A percentile compares a stretch with the other conserved stretches of the same genome.
Evolutionary conservation across 2,888 invertebrate genomes (phyloP).

Genomic region (Sphaerophoria taeniata): DNA sequence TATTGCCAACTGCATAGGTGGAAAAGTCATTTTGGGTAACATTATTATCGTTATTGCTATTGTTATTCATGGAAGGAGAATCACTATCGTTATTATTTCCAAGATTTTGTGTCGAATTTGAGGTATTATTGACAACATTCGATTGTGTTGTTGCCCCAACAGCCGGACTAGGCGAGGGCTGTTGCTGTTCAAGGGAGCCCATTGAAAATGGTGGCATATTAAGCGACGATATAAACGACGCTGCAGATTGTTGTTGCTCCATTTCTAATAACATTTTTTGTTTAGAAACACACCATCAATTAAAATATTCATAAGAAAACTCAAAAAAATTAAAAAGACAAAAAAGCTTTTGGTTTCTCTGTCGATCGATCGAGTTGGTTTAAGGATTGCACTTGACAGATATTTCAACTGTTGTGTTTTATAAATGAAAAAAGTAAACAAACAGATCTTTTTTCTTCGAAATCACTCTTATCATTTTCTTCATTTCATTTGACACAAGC

Average conservation of each 20-base stretch:
- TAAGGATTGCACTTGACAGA: no score
- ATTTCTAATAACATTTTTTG: slow-evolving; percentile 91
- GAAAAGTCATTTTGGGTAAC: slow-evolving; percentile 81
- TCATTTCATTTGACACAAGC: no score
- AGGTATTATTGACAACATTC: slow-evolving; percentile 73
- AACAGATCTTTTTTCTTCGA: no score
- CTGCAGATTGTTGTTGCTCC: slow-evolving; percentile 91
- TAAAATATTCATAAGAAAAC: slow-evolving; percentile 14
- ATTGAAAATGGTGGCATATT: slow-evolving; percentile 94
- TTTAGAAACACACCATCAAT: slow-evolving; percentile 70
- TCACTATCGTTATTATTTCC: slow-evolving; percentile 68
- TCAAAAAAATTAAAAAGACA: not conserved
- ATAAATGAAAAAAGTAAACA: no score
- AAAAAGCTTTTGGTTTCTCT: no score
- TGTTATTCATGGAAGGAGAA: slow-evolving; percentile 72
- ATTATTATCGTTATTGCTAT: slow-evolving; percentile 53
- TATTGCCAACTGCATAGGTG: slow-evolving; percentile 81
- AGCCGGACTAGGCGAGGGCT: slow-evolving; percentile 87
- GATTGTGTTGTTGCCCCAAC: slow-evolving; percentile 79
- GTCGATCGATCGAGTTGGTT: no score
- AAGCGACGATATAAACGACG: slow-evolving; percentile 94
- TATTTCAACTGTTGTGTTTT: no score
- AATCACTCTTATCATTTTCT: no score
- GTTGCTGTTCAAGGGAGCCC: slow-evolving; percentile 85
- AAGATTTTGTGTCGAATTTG: slow-evolving; percentile 71